Evolutionary conservation across 2,113 vertebrate species (phyloP).

Genomic region (Isurus oxyrinchus): DNA sequence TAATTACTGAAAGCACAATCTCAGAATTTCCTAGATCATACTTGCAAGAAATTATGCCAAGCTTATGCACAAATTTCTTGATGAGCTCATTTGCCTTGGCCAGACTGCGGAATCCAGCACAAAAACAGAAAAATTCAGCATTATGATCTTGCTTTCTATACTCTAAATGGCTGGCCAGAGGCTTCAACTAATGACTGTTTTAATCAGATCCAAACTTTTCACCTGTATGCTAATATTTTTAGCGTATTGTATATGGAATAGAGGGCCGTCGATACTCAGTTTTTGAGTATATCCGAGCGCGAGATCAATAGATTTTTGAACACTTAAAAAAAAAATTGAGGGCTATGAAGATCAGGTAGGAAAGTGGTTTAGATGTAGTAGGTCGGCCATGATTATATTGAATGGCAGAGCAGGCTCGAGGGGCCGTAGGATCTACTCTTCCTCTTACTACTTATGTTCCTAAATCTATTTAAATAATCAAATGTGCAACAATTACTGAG

Average conservation of each 20-base stretch:
- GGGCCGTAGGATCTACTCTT: background rate
- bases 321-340: background rate
- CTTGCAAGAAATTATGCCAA: background rate
- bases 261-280: background rate
- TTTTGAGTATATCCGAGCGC: too few relatives aligned
- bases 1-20: background rate
- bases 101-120: background rate
- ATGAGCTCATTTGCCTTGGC: background rate
- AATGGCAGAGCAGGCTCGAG: background rate
- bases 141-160: background rate
- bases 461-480: too few relatives aligned
- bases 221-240: background rate
- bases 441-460: background rate
- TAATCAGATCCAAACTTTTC: background rate
- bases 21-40: background rate
- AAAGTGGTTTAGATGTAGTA: too few relatives aligned
- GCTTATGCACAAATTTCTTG: background rate
- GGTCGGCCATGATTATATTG: background rate
- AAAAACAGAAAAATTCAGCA: background rate
- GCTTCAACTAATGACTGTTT: background rate
- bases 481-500: too few relatives aligned
- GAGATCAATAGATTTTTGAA: background rate
- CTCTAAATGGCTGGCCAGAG: background rate
- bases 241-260: background rate
- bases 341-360: too few relatives aligned